phyloP scores from a whole-genome alignment of 2,888 invertebrate species.

The Erebia palarica region DNA sequence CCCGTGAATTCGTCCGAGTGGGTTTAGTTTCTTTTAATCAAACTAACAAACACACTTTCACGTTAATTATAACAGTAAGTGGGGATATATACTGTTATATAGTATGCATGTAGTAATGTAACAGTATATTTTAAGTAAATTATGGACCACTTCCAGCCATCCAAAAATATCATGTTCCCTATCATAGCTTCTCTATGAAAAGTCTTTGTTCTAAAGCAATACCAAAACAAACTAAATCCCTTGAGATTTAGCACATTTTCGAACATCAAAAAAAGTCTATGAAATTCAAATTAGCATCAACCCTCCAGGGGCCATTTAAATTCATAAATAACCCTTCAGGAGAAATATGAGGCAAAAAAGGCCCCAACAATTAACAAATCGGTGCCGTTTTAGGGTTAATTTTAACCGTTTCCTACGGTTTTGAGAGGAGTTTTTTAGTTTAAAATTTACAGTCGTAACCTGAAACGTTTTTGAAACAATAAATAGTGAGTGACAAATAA shows the following conservation, averaged over 20 bases:
- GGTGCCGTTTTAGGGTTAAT: constrained; percentile 73
- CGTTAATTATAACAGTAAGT: no score
- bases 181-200: no score
- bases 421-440: constrained; percentile 51
- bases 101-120: no score
- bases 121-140: no score
- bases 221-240: constrained; percentile 50
- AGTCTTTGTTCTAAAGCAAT: background rate
- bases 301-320: constrained; percentile 73
- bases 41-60: no score
- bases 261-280: constrained; percentile 70
- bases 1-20: no score
- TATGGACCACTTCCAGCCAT: no score
- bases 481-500: constrained; percentile 66
- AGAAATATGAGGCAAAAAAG: constrained; percentile 63
- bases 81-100: no score
- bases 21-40: no score
- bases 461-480: constrained; percentile 66
- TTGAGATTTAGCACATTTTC: constrained; percentile 56
- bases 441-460: constrained; percentile 62
- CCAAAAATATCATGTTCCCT: no score
- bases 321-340: constrained; percentile 74
- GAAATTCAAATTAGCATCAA: constrained; percentile 78
- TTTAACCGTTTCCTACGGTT: constrained; percentile 69
- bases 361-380: constrained; percentile 80